Evolutionary conservation across 2,797 vertebrate species (phyloP).

Genomic region (Microhierax caerulescens): DNA sequence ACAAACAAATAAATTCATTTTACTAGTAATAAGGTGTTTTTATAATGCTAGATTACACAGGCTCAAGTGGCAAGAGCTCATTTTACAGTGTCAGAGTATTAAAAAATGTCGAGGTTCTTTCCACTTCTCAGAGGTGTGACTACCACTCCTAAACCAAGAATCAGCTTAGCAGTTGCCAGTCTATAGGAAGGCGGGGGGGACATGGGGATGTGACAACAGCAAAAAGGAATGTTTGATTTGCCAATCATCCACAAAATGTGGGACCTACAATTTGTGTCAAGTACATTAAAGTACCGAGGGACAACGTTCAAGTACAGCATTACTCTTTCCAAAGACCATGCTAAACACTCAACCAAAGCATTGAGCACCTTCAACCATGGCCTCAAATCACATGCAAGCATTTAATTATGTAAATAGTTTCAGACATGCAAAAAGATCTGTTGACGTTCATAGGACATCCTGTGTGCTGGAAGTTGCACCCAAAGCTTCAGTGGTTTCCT

Average conservation of each 20-base stretch:
- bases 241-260: not conserved
- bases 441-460: not conserved
- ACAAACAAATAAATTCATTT: not conserved
- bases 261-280: not conserved
- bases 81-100: not conserved
- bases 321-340: not conserved
- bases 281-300: not conserved
- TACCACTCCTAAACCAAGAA: not conserved
- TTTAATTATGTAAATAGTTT: not conserved
- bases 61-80: not conserved
- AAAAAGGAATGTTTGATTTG: not conserved
- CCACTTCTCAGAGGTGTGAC: not conserved
- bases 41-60: not conserved
- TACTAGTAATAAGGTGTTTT: not conserved
- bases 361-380: not conserved
- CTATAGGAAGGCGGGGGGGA: not conserved
- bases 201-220: fast-evolving
- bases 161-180: not conserved
- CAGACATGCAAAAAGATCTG: not conserved
- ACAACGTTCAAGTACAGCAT: not conserved
- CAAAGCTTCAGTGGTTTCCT: not conserved
- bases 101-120: not conserved
- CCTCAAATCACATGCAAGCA: not conserved
- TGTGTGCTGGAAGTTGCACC: not conserved
- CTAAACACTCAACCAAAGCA: not conserved